Conservation (phyloP, 2,888 invertebrate genomes). For the Glaucopsyche alexis region DNA sequence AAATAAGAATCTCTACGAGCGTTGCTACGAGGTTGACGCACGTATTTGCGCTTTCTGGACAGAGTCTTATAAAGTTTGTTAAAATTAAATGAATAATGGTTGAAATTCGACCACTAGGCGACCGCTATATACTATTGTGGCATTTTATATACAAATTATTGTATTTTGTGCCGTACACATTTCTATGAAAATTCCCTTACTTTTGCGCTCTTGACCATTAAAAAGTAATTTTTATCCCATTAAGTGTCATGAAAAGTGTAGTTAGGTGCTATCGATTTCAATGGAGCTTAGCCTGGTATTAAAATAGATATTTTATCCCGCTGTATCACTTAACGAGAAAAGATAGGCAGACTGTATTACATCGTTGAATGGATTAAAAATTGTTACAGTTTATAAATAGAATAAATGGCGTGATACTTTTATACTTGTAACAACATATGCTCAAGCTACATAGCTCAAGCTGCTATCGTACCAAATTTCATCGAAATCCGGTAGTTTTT, state of each 20-base stretch:
- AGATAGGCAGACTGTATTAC: neutral
- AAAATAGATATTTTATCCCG: constrained; percentile 1
- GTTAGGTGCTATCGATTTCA: neutral
- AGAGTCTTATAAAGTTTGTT: no score
- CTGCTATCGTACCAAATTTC: no score
- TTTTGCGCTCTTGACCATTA: neutral
- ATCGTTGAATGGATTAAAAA: neutral
- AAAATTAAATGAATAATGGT: no score
- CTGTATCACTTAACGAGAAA: neutral
- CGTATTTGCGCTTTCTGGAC: no score
- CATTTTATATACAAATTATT: no score
- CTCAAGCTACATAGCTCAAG: no score
- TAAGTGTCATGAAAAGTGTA: neutral
- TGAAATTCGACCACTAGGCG: no score
- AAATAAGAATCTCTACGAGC: no score
- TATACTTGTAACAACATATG: neutral
- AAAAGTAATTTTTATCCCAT: constrained; percentile 15
- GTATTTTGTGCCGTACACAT: no score
- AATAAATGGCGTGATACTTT: neutral
- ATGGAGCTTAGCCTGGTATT: neutral
- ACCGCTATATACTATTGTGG: no score
- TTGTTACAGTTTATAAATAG: neutral
- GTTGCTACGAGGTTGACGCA: no score
- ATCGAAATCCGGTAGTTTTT: no score
- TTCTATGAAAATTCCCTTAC: neutral